These are phyloP conservation scores for Pungitius pungitius DNA, from an alignment of 2,113 vertebrate species.

Conservation along the genomic window DNA sequence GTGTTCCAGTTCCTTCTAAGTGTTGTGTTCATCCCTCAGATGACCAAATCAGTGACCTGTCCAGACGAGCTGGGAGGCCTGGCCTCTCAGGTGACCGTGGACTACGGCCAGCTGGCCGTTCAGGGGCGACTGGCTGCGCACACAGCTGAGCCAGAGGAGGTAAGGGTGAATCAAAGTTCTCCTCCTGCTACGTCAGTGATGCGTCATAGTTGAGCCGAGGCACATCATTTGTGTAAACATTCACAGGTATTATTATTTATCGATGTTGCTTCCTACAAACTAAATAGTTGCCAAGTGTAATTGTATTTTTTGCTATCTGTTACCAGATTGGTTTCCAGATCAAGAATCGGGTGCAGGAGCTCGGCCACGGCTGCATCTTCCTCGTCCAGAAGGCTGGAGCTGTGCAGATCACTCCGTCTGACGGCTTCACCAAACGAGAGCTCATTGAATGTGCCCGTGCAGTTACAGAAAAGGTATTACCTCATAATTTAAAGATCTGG, in stretches of 20 bases:
- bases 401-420: conserved; percentile 93
- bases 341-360: conserved; percentile 91
- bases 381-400: conserved; percentile 98
- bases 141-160: conserved; percentile 97
- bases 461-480: conserved; percentile 94
- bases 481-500: no score
- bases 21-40: conserved; percentile 78
- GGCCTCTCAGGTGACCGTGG: conserved; percentile 96
- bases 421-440: conserved; percentile 94
- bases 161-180: conserved; percentile 54
- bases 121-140: conserved; percentile 96
- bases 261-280: not conserved
- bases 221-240: not conserved
- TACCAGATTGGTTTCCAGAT: conserved; percentile 95
- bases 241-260: not conserved
- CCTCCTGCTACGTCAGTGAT: not conserved
- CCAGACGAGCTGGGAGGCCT: conserved; percentile 95
- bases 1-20: not conserved
- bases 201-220: not conserved
- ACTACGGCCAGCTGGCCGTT: conserved; percentile 95
- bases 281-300: not conserved
- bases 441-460: conserved; percentile 94
- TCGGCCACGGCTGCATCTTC: conserved; percentile 96
- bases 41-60: conserved; percentile 98
- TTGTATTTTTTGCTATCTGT: not conserved